Conservation (phyloP, 2,113 vertebrate genomes). For the Chloropsis cyanopogon region DNA sequence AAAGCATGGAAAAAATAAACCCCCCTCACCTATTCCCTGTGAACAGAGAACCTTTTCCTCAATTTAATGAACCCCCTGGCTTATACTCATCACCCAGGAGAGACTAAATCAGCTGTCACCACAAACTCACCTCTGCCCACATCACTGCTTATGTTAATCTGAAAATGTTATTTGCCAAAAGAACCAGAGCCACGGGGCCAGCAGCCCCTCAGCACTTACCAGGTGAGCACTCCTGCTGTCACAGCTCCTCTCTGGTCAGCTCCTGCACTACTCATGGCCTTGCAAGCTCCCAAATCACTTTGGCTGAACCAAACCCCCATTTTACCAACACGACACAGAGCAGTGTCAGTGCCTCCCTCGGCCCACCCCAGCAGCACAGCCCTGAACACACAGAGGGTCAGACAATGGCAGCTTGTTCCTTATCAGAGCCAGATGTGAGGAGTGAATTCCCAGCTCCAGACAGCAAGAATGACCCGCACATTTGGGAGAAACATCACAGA, state of each 20-base stretch:
- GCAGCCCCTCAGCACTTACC: neutral
- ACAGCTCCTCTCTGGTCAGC: neutral
- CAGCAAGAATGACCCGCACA: neutral
- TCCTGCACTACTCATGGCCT: neutral
- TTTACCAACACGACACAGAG: neutral
- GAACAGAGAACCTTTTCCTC: neutral
- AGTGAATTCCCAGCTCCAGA: neutral
- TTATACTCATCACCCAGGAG: neutral
- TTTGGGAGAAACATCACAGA: neutral
- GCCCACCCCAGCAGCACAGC: neutral
- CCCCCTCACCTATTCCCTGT: neutral
- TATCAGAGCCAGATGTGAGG: neutral
- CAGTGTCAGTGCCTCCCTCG: neutral
- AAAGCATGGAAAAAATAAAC: neutral
- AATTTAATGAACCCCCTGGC: neutral
- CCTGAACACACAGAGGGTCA: neutral
- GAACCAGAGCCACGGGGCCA: neutral
- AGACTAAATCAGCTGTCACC: neutral
- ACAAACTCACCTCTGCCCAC: neutral
- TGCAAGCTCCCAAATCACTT: neutral
- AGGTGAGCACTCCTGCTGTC: neutral
- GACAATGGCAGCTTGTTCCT: conserved; percentile 15
- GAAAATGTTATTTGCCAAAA: neutral
- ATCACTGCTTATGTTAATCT: neutral
- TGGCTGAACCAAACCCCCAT: neutral